These are phyloP conservation scores for Fundulus diaphanus DNA, from an alignment of 2,797 vertebrate species.

Conservation along the genomic window DNA sequence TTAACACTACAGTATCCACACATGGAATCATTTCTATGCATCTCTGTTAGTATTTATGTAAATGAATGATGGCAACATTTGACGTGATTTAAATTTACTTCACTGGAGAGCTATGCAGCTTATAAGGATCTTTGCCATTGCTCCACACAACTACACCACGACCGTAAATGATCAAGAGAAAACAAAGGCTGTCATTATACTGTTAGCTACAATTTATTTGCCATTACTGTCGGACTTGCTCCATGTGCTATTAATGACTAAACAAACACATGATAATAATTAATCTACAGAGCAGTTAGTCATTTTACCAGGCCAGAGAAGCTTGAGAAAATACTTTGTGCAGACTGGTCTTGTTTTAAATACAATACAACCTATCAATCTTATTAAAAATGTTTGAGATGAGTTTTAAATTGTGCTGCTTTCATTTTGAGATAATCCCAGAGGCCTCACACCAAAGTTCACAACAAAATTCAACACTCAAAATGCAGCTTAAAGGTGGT, in stretches of 20 bases:
- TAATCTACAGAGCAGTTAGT: slow-evolving; percentile 42
- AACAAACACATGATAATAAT: slow-evolving; percentile 58
- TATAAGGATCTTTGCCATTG: slow-evolving; percentile 38
- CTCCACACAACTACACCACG: slow-evolving; percentile 32
- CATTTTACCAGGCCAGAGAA: slow-evolving; percentile 25
- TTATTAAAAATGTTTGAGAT: slow-evolving; percentile 16
- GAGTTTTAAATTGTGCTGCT: slow-evolving; percentile 12
- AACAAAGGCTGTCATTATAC: slow-evolving; percentile 53
- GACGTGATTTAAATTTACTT: slow-evolving; percentile 40
- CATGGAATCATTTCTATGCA: slow-evolving; percentile 22
- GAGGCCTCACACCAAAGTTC: slow-evolving; percentile 8
- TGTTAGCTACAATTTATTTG: slow-evolving; percentile 49
- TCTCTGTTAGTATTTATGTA: slow-evolving; percentile 33
- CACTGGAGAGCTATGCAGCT: slow-evolving; percentile 35
- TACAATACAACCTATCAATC: slow-evolving; percentile 37
- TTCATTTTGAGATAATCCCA: slow-evolving; percentile 20
- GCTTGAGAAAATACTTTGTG: slow-evolving; percentile 47
- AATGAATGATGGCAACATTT: slow-evolving; percentile 38
- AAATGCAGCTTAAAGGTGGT: slow-evolving; percentile 5
- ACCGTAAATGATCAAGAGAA: slow-evolving; percentile 56
- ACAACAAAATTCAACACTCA: not conserved
- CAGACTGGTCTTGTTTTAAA: slow-evolving; percentile 33
- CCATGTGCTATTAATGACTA: slow-evolving; percentile 55
- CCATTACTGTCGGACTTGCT: slow-evolving; percentile 54
- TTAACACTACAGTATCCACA: slow-evolving; percentile 15